Percentiles rank a stretch among this genome's conserved stretches.
These are phyloP conservation scores for Arbacia lixula DNA, from an alignment of 53 echinoderm and acorn worm species.

Conservation along the genomic window DNA sequence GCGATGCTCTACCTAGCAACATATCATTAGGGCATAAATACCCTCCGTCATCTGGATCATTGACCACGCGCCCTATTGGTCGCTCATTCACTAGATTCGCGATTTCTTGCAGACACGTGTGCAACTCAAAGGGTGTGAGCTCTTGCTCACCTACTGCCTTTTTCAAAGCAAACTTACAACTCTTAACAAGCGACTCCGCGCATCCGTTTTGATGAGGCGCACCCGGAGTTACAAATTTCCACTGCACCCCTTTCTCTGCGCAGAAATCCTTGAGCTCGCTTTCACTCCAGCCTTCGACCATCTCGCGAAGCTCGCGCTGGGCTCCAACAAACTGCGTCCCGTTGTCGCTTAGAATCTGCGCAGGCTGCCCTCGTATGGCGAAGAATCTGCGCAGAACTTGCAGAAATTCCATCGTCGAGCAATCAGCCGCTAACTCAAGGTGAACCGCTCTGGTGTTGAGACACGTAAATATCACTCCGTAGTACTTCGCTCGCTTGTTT, in stretches of 20 bases:
- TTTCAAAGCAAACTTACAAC: conserved; percentile 68
- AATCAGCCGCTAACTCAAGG: conserved; percentile 69
- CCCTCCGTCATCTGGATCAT: conserved; percentile 73
- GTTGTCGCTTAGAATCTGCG: conserved; percentile 68
- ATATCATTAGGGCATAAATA: conserved; percentile 77
- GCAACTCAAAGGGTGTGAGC: conserved; percentile 76
- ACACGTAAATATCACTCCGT: conserved; percentile 65
- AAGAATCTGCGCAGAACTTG: conserved; percentile 70
- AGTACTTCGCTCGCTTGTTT: conserved; percentile 35
- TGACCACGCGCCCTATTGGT: conserved; percentile 69
- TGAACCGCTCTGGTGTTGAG: conserved; percentile 74
- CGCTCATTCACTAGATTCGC: conserved; percentile 72
- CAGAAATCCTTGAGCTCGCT: conserved; percentile 70
- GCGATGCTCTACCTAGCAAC: conserved; percentile 58
- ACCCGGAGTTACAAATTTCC: conserved; percentile 76
- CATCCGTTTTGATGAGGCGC: conserved; percentile 87
- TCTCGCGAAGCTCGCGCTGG: conserved; percentile 55
- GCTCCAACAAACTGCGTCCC: conserved; percentile 74
- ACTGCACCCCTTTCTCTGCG: conserved; percentile 60
- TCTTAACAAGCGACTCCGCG: conserved; percentile 74
- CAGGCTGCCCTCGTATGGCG: conserved; percentile 71
- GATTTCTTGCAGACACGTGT: conserved; percentile 69
- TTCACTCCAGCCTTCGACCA: conserved; percentile 63
- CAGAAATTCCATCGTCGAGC: conserved; percentile 61
- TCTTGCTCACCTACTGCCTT: conserved; percentile 75